phyloP scores from a whole-genome alignment of 2,113 vertebrate species.

The Amblyopsis rosae region DNA sequence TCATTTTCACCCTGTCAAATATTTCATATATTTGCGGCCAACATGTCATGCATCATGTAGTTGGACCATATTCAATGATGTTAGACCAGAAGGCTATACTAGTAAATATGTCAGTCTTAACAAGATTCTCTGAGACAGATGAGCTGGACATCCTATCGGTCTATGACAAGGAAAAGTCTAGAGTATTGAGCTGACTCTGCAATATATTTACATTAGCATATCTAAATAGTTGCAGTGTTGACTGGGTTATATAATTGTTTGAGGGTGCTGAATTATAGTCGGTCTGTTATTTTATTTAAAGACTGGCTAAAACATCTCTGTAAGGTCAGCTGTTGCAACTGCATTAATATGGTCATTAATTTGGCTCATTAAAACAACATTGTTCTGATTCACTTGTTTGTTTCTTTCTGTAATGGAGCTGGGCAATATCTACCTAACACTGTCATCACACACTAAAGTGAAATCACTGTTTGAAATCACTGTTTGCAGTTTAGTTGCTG shows the following conservation, averaged over 20 bases:
- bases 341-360: background rate
- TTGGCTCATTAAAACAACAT: background rate
- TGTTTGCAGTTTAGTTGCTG: too few species aligned
- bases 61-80: slow-evolving; percentile 24
- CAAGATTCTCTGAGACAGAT: slow-evolving; percentile 1
- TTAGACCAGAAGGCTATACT: slow-evolving; percentile 1
- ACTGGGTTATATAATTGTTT: background rate
- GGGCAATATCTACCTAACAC: too few species aligned
- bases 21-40: slow-evolving; percentile 34
- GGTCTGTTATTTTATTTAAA: background rate
- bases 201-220: background rate
- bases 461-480: too few species aligned
- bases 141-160: background rate
- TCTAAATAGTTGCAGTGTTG: background rate
- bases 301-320: background rate
- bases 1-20: slow-evolving; percentile 43
- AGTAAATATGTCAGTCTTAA: slow-evolving; percentile 14
- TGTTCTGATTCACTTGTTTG: slow-evolving; percentile 1
- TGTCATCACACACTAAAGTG: too few species aligned
- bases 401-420: too few species aligned
- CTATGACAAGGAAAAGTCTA: background rate
- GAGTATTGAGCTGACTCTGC: background rate
- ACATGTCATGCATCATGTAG: slow-evolving; percentile 37
- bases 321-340: background rate
- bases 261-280: too few species aligned